Evolutionary conservation across 2,797 vertebrate species (phyloP).

Genomic region (Etheostoma nigrum): DNA sequence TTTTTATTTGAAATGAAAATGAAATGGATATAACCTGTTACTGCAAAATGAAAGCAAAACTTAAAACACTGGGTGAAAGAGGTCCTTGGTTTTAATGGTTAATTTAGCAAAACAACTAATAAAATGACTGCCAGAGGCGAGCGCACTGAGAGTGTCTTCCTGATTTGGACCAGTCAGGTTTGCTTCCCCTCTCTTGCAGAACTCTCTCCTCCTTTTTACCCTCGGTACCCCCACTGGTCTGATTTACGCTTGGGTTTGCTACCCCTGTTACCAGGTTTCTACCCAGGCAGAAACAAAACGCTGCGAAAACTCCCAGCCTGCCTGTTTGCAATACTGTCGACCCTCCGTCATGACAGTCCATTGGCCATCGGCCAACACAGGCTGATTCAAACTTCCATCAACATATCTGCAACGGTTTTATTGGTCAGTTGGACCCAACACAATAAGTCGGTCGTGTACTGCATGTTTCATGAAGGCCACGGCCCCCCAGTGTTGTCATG

Average conservation of each 20-base stretch:
- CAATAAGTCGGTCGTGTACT: slow-evolving; percentile 10
- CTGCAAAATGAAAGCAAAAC: not conserved
- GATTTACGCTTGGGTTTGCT: slow-evolving; percentile 66
- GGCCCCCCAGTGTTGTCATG: slow-evolving; percentile 32
- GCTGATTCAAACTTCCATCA: slow-evolving; percentile 36
- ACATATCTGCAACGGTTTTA: slow-evolving; percentile 32
- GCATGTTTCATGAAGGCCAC: slow-evolving; percentile 35
- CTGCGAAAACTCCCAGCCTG: slow-evolving; percentile 22
- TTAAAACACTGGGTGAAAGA: not conserved
- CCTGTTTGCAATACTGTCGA: slow-evolving; percentile 16
- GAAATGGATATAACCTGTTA: not conserved
- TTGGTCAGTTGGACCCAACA: slow-evolving; percentile 16
- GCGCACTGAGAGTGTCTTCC: slow-evolving; percentile 14
- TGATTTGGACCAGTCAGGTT: slow-evolving; percentile 26
- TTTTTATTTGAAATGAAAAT: not conserved
- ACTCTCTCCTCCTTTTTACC: slow-evolving; percentile 41
- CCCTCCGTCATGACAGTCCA: slow-evolving; percentile 9
- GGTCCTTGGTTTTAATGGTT: slow-evolving; percentile 9
- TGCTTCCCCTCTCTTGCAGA: slow-evolving; percentile 20
- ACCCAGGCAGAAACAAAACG: slow-evolving; percentile 29
- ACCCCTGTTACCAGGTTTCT: slow-evolving; percentile 58
- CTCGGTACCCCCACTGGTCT: slow-evolving; percentile 48
- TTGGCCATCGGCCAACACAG: slow-evolving; percentile 16
- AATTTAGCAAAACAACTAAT: not conserved
- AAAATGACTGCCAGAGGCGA: not conserved